Evolutionary conservation across 2,888 invertebrate genomes (phyloP).

Genomic region (Eutolmus rufibarbis): DNA sequence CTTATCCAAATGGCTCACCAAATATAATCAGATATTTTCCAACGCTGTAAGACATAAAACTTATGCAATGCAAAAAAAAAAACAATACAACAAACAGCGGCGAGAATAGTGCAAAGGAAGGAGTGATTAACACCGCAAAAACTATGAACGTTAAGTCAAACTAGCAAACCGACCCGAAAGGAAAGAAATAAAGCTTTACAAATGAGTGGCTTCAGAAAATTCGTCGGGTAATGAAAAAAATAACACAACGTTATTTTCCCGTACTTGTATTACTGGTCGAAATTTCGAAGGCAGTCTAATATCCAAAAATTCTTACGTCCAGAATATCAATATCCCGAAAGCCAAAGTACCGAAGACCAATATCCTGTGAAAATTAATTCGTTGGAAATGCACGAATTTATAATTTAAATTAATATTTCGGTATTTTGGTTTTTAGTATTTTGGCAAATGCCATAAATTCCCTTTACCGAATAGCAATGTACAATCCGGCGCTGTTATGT

Average conservation of each 20-base stretch:
- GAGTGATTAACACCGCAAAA: neutral
- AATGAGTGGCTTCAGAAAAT: neutral
- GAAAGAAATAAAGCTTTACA: neutral
- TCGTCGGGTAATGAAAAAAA: neutral
- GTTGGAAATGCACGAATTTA: no score
- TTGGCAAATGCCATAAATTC: no score
- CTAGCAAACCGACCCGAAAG: neutral
- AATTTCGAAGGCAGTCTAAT: no score
- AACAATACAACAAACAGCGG: neutral
- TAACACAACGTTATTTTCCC: neutral
- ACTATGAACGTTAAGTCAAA: neutral
- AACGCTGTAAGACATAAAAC: neutral
- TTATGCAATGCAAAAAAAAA: neutral
- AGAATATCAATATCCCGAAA: no score
- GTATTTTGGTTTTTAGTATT: no score
- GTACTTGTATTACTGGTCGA: no score
- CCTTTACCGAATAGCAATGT: no score
- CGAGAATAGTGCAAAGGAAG: neutral
- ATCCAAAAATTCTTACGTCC: no score
- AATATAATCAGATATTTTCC: neutral
- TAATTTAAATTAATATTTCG: no score
- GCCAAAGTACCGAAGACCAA: no score
- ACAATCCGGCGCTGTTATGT: no score
- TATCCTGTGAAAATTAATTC: no score
- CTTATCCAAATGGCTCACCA: neutral